Conservation (phyloP, 2,888 invertebrate species). For the Coelinius sp. region DNA sequence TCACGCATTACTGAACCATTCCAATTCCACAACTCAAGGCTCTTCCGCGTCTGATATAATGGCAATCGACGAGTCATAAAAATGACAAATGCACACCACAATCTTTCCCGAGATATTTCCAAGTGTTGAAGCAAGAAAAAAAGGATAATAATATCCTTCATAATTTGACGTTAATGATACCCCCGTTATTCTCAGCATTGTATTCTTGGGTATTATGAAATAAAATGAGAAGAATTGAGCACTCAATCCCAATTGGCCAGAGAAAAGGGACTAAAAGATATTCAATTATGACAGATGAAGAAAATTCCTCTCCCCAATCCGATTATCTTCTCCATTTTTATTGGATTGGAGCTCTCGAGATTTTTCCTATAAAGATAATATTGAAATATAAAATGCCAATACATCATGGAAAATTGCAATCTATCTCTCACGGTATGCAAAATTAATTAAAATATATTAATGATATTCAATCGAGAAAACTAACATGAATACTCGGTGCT, state of each 20-base stretch:
- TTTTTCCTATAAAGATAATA: neutral
- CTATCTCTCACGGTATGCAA: neutral
- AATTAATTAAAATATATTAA: conserved; percentile 19
- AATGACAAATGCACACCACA: conserved; percentile 37
- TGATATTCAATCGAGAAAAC: conserved; percentile 15
- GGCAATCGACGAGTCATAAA: conserved; percentile 38
- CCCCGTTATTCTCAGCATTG: neutral
- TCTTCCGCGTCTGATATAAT: conserved; percentile 49
- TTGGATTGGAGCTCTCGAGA: neutral
- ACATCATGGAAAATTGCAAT: neutral
- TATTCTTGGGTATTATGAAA: neutral
- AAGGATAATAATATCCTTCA: conserved; percentile 12
- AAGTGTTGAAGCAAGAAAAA: neutral
- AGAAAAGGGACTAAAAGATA: neutral
- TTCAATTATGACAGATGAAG: conserved; percentile 39
- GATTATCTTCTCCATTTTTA: conserved; percentile 13
- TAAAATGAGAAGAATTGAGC: neutral
- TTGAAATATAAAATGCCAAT: neutral
- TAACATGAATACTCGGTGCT: neutral
- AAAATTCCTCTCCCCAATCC: conserved; percentile 8
- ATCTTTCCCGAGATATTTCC: conserved; percentile 6
- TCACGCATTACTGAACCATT: conserved; percentile 45
- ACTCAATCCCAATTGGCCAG: neutral
- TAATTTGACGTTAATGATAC: conserved; percentile 12
- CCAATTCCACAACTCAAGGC: conserved; percentile 46